phyloP scores from a whole-genome alignment of 2,113 vertebrate species.

The Sturnira hondurensis region DNA sequence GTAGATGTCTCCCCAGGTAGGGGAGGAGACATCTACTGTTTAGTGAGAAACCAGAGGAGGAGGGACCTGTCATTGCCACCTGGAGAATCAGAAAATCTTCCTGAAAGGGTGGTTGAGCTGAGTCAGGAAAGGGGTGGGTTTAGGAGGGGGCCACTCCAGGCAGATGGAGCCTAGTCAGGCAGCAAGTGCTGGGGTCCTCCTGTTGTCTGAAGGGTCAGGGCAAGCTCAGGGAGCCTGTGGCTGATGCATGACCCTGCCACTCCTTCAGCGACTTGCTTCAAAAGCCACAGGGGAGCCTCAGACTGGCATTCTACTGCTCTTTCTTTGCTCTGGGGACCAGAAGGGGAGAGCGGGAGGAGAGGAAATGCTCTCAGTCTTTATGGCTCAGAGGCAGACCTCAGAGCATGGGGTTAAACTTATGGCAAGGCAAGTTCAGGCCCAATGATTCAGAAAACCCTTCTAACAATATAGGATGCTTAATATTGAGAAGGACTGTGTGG shows the following conservation, averaged over 20 bases:
- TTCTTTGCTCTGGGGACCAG: not conserved
- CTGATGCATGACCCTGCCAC: not conserved
- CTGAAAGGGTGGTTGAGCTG: not conserved
- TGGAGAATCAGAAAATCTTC: not conserved
- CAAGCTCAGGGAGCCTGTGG: not conserved
- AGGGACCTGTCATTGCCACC: not conserved
- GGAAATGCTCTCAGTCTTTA: not conserved
- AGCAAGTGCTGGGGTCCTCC: not conserved
- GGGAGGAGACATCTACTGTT: not conserved
- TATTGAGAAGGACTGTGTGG: not conserved
- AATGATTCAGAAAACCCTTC: not conserved
- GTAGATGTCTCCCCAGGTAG: not conserved
- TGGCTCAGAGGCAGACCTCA: not conserved
- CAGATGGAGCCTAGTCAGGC: not conserved
- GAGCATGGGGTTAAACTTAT: not conserved
- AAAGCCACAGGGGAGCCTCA: not conserved
- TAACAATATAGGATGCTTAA: not conserved
- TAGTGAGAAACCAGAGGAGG: not conserved
- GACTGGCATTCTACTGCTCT: not conserved
- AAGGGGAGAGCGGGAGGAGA: not conserved
- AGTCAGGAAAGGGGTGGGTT: not conserved
- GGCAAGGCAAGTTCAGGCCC: not conserved
- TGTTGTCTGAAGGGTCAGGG: not conserved
- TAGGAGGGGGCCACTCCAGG: not conserved
- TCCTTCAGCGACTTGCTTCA: not conserved